Conservation (phyloP, 2,888 invertebrate species). For the Chrysolina haemoptera region DNA sequence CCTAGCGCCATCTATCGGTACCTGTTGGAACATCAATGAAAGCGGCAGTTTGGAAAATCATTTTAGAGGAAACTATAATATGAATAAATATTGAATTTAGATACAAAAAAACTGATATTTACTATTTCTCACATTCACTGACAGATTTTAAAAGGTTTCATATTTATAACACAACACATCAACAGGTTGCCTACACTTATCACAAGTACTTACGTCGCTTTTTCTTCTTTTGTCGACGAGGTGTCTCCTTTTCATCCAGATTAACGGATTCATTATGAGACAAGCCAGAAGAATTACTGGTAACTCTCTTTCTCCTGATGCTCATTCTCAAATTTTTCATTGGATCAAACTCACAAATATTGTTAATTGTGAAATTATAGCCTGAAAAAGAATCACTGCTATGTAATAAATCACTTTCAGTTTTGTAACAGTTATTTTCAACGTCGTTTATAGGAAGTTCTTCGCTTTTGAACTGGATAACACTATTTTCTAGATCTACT, state of each 20-base stretch:
- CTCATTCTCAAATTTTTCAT: slow-evolving; percentile 68
- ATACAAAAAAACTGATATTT: not conserved
- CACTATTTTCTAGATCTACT: slow-evolving; percentile 44
- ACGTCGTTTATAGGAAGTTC: slow-evolving; percentile 46
- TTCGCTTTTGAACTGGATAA: slow-evolving; percentile 50
- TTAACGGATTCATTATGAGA: slow-evolving; percentile 65
- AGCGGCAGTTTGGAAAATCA: not conserved
- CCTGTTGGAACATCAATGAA: not conserved
- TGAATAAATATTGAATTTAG: too few species aligned
- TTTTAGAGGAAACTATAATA: not conserved
- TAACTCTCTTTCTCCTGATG: slow-evolving; percentile 66
- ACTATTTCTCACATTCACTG: not conserved
- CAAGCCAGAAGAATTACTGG: slow-evolving; percentile 67
- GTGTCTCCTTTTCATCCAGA: slow-evolving; percentile 62
- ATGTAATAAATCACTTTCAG: slow-evolving; percentile 56
- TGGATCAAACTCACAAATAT: slow-evolving; percentile 63
- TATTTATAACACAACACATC: not conserved
- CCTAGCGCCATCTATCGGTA: not conserved
- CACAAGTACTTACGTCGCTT: slow-evolving; percentile 61
- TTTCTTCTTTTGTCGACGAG: slow-evolving; percentile 61
- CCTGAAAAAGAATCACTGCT: slow-evolving; percentile 49
- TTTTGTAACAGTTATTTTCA: slow-evolving; percentile 52
- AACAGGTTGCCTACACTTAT: not conserved
- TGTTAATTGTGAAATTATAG: slow-evolving; percentile 59
- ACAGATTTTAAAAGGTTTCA: not conserved